These are phyloP conservation scores for Todiramphus saurophagus DNA, from an alignment of 2,113 vertebrate genomes.

Conservation along the genomic window DNA sequence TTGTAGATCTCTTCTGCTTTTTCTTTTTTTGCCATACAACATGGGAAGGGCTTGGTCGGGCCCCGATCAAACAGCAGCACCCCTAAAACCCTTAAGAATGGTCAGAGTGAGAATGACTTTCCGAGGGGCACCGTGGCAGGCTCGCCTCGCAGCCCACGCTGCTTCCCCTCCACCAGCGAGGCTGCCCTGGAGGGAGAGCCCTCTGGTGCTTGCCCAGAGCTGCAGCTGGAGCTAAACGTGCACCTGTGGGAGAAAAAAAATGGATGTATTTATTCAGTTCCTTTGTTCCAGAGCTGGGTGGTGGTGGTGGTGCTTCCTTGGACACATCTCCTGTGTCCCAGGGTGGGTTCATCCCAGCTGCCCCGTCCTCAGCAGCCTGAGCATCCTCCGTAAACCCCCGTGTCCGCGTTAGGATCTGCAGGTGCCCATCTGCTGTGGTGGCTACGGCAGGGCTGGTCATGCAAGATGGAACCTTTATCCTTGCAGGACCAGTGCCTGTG, in stretches of 20 bases:
- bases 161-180: not conserved
- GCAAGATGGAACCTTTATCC: too few species aligned
- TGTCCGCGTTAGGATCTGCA: too few species aligned
- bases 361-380: not conserved
- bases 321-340: not conserved
- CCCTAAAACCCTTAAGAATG: not conserved
- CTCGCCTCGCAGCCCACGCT: not conserved
- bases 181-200: not conserved
- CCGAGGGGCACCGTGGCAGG: fast-evolving
- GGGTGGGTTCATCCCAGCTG: not conserved
- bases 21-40: not conserved
- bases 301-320: not conserved
- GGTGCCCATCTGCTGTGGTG: too few species aligned
- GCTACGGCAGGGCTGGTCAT: too few species aligned
- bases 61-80: not conserved
- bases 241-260: not conserved
- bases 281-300: not conserved
- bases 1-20: not conserved
- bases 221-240: not conserved
- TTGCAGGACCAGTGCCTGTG: too few species aligned
- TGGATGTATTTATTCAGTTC: not conserved
- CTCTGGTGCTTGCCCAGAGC: not conserved
- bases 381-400: too few species aligned
- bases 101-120: not conserved
- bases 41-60: too few species aligned